Evolutionary conservation across 2,888 invertebrate genomes (phyloP), one percentile per base, ranked within the genome.

Genomic region (Nomada hirtipes): DNA sequence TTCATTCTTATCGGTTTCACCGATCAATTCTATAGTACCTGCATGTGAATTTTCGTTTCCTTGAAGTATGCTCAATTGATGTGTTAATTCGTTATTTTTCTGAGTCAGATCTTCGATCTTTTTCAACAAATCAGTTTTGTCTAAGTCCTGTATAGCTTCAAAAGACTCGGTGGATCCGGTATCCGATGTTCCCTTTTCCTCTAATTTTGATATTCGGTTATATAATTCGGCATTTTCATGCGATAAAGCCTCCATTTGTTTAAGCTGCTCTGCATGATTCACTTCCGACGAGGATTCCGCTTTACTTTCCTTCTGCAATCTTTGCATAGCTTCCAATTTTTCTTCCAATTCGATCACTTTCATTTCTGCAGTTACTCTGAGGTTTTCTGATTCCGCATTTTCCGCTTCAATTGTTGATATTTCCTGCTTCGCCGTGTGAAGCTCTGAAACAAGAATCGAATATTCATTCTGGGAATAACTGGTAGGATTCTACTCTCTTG

Each of bases 321-420:
- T 92, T 42, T 91, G 88, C n/a, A 92, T 88, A 1, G 93, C 91
- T 70, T 96, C 97, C 64, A 97, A 94, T 92, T 97, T 96, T 92
- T 98, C 97, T 93, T 98, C 98, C 80, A 97, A 93, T 89, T 97
- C 97, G 53, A 97, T 96, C 10, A 96, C 96, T 87, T 96, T 96
- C 91, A 98, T 96, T 94, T 98, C 97, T 1, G 97, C 96, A 42
- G 96, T 96, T n/a, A 97, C 97, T 91, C 96, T 96, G 72, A 95
- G 95, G 93, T 95, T 96, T 93, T 96, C 96, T 7, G 96, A 94
- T 86, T 95, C 95, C 63, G 96, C 95, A 76, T 96, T 95, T 86
- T 96, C 96, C 52, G 95, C 95, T 90, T 96, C 96, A 83, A 96
- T 94, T 59, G 95, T 94, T 72, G 95, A 94, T 87, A 96, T 94